These are phyloP conservation scores for Pyralis farinalis DNA, from an alignment of 2,888 invertebrate genomes.

Conservation along the genomic window DNA sequence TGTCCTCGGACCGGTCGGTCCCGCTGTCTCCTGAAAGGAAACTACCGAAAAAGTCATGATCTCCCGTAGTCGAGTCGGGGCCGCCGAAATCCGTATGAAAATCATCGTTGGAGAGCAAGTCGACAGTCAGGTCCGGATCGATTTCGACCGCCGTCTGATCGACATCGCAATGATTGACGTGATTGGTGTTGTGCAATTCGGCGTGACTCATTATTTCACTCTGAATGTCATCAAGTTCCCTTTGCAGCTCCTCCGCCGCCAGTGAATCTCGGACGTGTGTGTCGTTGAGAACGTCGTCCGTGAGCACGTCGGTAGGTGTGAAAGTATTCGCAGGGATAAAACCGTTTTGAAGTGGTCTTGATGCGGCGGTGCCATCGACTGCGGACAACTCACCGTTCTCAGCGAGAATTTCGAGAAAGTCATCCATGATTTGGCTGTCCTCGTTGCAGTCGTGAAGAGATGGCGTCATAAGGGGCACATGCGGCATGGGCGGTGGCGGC, in stretches of 20 bases:
- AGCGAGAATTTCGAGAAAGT: constrained; percentile 95
- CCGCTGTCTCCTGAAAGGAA: constrained; percentile 45
- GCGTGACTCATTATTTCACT: constrained; percentile 68
- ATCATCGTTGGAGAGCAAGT: constrained; percentile 46
- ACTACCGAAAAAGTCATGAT: constrained; percentile 62
- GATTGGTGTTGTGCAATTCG: constrained; percentile 47
- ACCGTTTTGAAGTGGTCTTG: constrained; percentile 41
- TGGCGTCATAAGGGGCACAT: constrained; percentile 14
- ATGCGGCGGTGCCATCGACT: constrained; percentile 84
- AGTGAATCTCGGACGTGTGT: constrained; percentile 51
- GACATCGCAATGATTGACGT: constrained; percentile 31
- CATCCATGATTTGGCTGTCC: constrained; percentile 91
- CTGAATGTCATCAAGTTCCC: constrained; percentile 67
- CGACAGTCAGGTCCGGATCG: constrained; percentile 49
- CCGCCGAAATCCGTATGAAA: constrained; percentile 56
- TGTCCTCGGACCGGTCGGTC: constrained; percentile 41
- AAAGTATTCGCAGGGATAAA: constrained; percentile 42
- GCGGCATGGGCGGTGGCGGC: constrained; percentile 48
- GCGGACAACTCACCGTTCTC: constrained; percentile 96
- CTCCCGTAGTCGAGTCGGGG: constrained; percentile 48
- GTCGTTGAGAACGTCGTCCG: constrained; percentile 53
- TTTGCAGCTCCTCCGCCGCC: constrained; percentile 63
- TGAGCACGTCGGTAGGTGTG: constrained; percentile 54
- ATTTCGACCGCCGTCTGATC: constrained; percentile 40
- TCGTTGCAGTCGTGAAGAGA: constrained; percentile 49